Evolutionary conservation across 2,888 invertebrate genomes (phyloP).

Genomic region (Latrodectus hesperus): DNA sequence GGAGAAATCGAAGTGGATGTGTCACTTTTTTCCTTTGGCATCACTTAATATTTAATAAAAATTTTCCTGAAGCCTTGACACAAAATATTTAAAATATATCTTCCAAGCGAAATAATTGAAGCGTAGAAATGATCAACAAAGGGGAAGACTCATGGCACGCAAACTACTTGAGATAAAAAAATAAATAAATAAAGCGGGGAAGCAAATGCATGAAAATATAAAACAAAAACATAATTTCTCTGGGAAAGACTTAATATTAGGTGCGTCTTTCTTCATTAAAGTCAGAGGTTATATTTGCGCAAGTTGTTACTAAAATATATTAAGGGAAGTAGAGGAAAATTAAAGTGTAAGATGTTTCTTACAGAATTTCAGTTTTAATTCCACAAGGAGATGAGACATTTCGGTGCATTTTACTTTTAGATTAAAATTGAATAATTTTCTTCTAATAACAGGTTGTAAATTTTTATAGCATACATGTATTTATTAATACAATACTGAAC

Average conservation of each 20-base stretch:
- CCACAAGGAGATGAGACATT: too few species aligned
- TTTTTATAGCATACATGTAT: too few species aligned
- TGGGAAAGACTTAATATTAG: not conserved
- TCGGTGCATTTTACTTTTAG: too few species aligned
- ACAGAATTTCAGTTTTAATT: too few species aligned
- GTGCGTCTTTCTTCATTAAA: slow-evolving; percentile 22
- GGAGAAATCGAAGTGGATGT: not conserved
- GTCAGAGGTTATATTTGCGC: slow-evolving; percentile 7
- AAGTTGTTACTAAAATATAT: slow-evolving; percentile 7
- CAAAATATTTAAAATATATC: slow-evolving; percentile 27
- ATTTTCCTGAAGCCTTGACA: not conserved
- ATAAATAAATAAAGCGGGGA: slow-evolving; percentile 8
- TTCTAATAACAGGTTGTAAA: too few species aligned
- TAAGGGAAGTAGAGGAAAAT: too few species aligned
- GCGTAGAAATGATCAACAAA: slow-evolving; percentile 14
- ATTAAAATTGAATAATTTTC: too few species aligned
- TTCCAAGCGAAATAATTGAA: slow-evolving; percentile 22
- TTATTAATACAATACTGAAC: too few species aligned
- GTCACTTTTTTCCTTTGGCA: not conserved
- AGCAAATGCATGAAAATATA: too few species aligned
- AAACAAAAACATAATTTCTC: too few species aligned
- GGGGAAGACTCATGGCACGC: not conserved
- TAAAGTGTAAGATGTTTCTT: too few species aligned
- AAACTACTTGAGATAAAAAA: slow-evolving; percentile 2
- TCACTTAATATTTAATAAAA: slow-evolving; percentile 32